A percentile compares a stretch with the other conserved stretches of the same genome.
Conservation (phyloP, 2,888 invertebrate genomes). For the Drosophila infuscata region DNA sequence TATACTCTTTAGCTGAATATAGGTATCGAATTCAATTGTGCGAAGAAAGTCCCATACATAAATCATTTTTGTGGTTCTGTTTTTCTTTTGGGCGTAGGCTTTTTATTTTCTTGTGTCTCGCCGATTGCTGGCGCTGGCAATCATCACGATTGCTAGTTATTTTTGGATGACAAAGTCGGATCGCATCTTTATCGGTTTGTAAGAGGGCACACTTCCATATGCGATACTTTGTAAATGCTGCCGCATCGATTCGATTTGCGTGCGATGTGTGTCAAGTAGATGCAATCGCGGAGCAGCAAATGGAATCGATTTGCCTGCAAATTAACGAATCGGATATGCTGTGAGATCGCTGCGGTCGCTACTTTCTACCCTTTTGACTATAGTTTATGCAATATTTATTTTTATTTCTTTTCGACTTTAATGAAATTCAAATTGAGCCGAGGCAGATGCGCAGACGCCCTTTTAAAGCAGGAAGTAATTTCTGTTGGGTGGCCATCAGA, state of each 20-base stretch:
- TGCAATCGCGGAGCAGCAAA: slow-evolving; percentile 64
- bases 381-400: slow-evolving; percentile 57
- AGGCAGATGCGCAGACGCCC: slow-evolving; percentile 50
- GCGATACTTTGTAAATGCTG: slow-evolving; percentile 69
- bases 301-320: slow-evolving; percentile 77
- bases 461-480: slow-evolving; percentile 67
- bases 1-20: neutral
- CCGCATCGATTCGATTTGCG: slow-evolving; percentile 80
- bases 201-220: slow-evolving; percentile 20
- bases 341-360: slow-evolving; percentile 33
- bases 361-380: slow-evolving; percentile 58
- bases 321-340: slow-evolving; percentile 75
- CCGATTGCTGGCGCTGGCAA: slow-evolving; percentile 17
- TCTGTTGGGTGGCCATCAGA: slow-evolving; percentile 17
- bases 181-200: slow-evolving; percentile 64
- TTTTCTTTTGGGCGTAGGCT: slow-evolving; percentile 54
- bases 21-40: slow-evolving; percentile 12
- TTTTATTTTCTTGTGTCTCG: slow-evolving; percentile 7
- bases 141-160: slow-evolving; percentile 50
- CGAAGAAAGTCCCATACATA: slow-evolving; percentile 76
- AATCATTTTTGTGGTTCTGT: slow-evolving; percentile 51
- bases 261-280: slow-evolving; percentile 82
- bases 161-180: slow-evolving; percentile 56
- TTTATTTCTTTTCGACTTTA: slow-evolving; percentile 35
- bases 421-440: slow-evolving; percentile 71